Percentiles rank a stretch among this genome's conserved stretches.
phyloP scores from a whole-genome alignment of 2,113 vertebrate genomes.

The human region DNA sequence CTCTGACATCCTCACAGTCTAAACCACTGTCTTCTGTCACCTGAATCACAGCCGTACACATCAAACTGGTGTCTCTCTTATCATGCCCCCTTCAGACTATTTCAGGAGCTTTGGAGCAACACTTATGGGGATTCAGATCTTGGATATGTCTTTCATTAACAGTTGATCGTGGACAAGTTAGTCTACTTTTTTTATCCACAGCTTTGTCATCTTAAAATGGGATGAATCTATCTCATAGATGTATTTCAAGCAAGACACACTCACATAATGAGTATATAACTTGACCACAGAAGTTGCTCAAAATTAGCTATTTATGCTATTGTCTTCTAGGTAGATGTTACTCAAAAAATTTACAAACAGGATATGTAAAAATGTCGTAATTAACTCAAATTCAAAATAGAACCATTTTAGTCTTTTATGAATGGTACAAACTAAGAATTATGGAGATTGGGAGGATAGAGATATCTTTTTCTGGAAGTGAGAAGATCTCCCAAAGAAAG shows the following conservation, averaged over 20 bases:
- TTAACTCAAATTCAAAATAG: not conserved
- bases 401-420: not conserved
- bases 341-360: not conserved
- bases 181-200: not conserved
- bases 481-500: not conserved
- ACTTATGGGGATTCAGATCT: not conserved
- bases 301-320: not conserved
- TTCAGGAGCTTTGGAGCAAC: not conserved
- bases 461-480: not conserved
- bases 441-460: not conserved
- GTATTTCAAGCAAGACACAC: not conserved
- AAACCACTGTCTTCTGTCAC: not conserved
- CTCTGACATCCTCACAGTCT: no score
- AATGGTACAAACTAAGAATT: not conserved
- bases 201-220: not conserved
- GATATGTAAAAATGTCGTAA: not conserved
- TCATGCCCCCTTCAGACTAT: not conserved
- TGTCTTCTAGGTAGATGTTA: not conserved
- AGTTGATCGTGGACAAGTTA: not conserved
- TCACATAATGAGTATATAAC: not conserved
- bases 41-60: not conserved
- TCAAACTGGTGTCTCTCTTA: not conserved
- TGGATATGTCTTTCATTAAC: not conserved
- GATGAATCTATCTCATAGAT: not conserved
- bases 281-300: not conserved